Base-by-base conservation (phyloP, 2,113 vertebrate species). In the Henicopernis longicauda region DNA sequence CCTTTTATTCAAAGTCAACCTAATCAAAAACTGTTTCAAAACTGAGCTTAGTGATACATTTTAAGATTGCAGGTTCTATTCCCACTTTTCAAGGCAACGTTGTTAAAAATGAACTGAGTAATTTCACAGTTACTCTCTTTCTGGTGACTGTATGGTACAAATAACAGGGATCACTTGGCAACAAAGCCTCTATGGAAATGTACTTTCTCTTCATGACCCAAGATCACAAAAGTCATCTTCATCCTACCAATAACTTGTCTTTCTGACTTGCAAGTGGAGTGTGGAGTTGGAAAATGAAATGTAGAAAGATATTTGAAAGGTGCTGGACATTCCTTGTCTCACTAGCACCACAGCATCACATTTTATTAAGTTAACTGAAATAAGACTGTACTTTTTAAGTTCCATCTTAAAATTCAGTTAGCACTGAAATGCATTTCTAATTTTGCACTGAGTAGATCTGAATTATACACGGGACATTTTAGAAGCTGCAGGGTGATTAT, bases 1-100 rank as follows among this genome's bases (percentile, higher is more conserved):
- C 61, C 70, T 86, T 65, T 81, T 52, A 52, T 76, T 95, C 40
- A 52, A 90, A 94, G 61, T 36, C 57, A 86, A 67, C 2, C 15
- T 79, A 83, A 89, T 84, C 6, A 92, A 78, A 93, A 78, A 36
- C 14, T 83, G 54, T 90, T 94, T 94, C 47, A 72, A 91, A 93
- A 93, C 73, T 52, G 49, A 89, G 57, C 44, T 87, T 47, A 47
- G 10, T 38, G 25, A 47, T 29, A 26, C 11, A 49, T 74, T 83
- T 78, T 86, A 84, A 89, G 72, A 93, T 44, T 83, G 67, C 18
- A 71, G 82, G 59, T 92, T 96, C 76, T 86, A 79, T 65, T 83
- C 36, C 65, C 84, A 16, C 59, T 91, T 89, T 86, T 90, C 38
- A 90, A 90, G 22, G 18, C n/a, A 61, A 55, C 7, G 59, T 59